Evolutionary conservation across 1,140 invertebrate species (phyloP), one percentile per base, ranked within the genome.

Genomic region (Cydia amplana): DNA sequence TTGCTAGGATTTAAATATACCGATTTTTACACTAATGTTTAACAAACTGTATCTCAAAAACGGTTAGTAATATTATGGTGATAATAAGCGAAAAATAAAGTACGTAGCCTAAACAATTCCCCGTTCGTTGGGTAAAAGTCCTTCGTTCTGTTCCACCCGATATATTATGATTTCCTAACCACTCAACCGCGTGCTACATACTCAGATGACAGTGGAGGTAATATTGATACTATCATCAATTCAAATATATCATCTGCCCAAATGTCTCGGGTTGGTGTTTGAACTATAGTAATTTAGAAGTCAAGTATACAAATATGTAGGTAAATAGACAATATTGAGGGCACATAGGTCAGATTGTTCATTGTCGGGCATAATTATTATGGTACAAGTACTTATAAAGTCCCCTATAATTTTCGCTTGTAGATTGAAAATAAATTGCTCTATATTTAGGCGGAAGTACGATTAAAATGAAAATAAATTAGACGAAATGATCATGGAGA

Each of bases 141-240:
- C n/a, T n/a, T n/a, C n/a, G n/a, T n/a, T n/a, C n/a, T n/a, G n/a
- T n/a, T n/a, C n/a, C n/a, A n/a, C n/a, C n/a, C n/a, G n/a, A n/a
- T n/a, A n/a, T n/a, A n/a, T n/a, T 60, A 60, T 60, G 55, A 23
- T 20, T 60, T 60, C 55, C 55, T 23, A 60, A 60, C 20, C 20
- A 60, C 20, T 60, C 55, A 23, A 60, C 55, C 55, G 55, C 55
- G 55, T 60, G 16, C 55, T n/a, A 60, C 55, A 60, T 60, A 60
- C 55, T 60, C 6, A 23, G 55, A 60, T 20, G 55, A 60, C 51
- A 55, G 51, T 14, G 20, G 20, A 60, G 49, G 49, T 23, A 20
- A 60, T 60, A 20, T 60, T 60, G 20, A 60, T 60, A 60, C 4
- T 10, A 60, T 60, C 49, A n/a, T 51, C 55, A 60, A 23, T 60